These are phyloP conservation scores for Harlomillsia oculata DNA, from an alignment of 1,140 invertebrate species.

Conservation along the genomic window DNA sequence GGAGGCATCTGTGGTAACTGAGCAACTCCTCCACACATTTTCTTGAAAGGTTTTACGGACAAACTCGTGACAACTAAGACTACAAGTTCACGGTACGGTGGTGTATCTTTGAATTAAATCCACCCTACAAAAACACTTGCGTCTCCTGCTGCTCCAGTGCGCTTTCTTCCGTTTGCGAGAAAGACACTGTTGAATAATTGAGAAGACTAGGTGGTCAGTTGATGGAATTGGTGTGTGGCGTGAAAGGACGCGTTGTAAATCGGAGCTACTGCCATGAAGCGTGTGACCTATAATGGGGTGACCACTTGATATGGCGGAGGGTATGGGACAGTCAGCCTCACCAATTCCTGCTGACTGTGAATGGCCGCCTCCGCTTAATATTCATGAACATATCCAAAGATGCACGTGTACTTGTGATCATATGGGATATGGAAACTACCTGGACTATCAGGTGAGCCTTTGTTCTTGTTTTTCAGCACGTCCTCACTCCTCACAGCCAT, in stretches of 20 bases:
- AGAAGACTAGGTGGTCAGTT: too few relatives aligned
- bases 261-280: neutral
- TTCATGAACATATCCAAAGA: conserved; percentile 71
- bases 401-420: conserved; percentile 81
- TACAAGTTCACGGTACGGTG: too few relatives aligned
- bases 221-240: neutral
- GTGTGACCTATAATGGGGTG: conserved; percentile 30
- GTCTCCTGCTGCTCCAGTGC: too few relatives aligned
- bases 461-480: neutral
- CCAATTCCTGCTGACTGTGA: conserved; percentile 36
- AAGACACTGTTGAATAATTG: too few relatives aligned
- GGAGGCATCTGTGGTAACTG: too few relatives aligned
- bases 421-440: conserved; percentile 81
- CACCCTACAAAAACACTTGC: too few relatives aligned
- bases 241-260: too few relatives aligned
- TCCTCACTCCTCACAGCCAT: neutral
- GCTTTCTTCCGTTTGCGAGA: too few relatives aligned
- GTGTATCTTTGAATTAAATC: too few relatives aligned
- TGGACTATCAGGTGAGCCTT: conserved; percentile 72
- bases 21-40: too few relatives aligned
- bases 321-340: conserved; percentile 34
- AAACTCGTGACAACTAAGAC: too few relatives aligned
- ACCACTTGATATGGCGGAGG: conserved; percentile 33
- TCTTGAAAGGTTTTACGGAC: too few relatives aligned
- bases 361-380: conserved; percentile 56